Conservation (phyloP, 2,888 invertebrate species). For the Chrysotoxum bicinctum region DNA sequence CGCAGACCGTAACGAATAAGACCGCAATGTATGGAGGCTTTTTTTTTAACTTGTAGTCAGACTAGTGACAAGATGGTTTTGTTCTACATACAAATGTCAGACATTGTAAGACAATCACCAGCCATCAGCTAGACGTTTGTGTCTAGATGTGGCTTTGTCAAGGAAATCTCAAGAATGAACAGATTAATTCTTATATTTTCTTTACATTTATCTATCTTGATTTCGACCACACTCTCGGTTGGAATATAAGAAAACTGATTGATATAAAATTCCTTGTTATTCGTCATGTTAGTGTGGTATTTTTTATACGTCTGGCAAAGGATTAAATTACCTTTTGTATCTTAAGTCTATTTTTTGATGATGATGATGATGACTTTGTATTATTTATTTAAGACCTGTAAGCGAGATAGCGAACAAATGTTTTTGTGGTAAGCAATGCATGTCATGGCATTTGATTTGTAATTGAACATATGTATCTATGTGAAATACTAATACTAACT, state of each 20-base stretch:
- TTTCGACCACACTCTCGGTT: background rate
- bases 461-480: background rate
- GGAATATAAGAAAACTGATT: background rate
- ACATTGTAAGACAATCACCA: background rate
- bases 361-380: background rate
- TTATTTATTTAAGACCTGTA: background rate
- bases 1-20: conserved; percentile 29
- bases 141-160: conserved; percentile 16
- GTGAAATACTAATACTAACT: background rate
- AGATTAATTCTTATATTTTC: background rate
- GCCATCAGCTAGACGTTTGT: background rate
- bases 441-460: conserved; percentile 21
- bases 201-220: background rate
- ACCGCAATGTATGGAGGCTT: conserved; percentile 6
- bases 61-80: background rate
- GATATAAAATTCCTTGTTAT: conserved; percentile 18
- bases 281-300: conserved; percentile 28
- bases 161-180: background rate
- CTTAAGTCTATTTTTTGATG: background rate
- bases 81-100: background rate
- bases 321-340: conserved; percentile 6
- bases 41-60: background rate
- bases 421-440: conserved; percentile 10
- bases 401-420: background rate
- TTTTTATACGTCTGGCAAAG: background rate